These are phyloP conservation scores for Zaprionus kolodkinae DNA, from an alignment of 1,140 invertebrate genomes.

Conservation along the genomic window DNA sequence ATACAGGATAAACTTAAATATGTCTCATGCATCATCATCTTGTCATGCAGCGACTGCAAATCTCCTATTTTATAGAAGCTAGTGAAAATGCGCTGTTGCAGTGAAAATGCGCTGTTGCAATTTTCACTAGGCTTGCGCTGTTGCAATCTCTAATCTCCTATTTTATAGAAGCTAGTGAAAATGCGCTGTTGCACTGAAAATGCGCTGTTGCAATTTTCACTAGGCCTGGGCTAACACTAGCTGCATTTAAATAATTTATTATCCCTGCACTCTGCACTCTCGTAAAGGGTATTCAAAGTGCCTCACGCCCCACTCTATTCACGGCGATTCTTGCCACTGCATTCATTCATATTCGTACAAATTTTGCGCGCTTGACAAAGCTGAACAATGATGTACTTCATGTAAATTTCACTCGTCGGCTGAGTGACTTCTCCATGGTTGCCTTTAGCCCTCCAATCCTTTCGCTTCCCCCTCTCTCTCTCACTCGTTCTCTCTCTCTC, in stretches of 20 bases:
- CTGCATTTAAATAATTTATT: no score
- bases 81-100: no score
- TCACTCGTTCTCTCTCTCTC: not conserved
- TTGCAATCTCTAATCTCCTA: no score
- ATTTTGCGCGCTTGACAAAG: slow-evolving; percentile 82
- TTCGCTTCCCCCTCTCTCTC: not conserved
- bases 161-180: no score
- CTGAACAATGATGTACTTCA: slow-evolving; percentile 82
- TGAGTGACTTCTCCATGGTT: slow-evolving; percentile 51
- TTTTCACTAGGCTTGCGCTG: no score
- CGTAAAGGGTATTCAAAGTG: not conserved
- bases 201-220: no score
- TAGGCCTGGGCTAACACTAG: no score
- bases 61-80: no score
- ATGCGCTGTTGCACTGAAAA: no score
- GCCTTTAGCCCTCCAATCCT: not conserved
- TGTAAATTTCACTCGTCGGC: slow-evolving; percentile 81
- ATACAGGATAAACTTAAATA: not conserved
- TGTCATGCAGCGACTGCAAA: not conserved
- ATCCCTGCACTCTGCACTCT: not conserved
- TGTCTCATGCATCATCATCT: not conserved
- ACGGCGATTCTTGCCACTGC: slow-evolving; percentile 50
- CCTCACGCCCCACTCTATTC: not conserved
- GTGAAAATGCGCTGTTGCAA: no score
- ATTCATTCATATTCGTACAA: slow-evolving; percentile 77